A percentile compares a stretch with the other conserved stretches of the same genome.
Evolutionary conservation across 2,113 vertebrate species (phyloP).

Genomic region (Malurus elegans): DNA sequence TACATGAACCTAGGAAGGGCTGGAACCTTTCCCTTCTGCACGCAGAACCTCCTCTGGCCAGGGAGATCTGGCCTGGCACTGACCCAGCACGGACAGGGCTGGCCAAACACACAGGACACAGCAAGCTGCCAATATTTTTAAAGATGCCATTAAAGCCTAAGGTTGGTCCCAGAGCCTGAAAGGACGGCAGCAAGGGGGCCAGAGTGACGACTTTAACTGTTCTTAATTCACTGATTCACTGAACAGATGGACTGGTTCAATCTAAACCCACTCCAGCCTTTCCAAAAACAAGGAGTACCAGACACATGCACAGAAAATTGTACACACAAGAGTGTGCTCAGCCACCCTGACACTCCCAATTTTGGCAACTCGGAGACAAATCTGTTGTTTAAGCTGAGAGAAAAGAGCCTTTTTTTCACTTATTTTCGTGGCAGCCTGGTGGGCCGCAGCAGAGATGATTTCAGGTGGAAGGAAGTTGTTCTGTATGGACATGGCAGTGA

Average conservation of each 20-base stretch:
- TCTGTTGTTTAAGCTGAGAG: slow-evolving; percentile 6
- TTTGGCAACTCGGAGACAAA: slow-evolving; percentile 16
- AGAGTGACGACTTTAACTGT: not conserved
- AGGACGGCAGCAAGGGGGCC: not conserved
- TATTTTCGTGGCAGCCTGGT: not conserved
- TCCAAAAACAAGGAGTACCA: slow-evolving; percentile 33
- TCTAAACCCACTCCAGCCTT: not conserved
- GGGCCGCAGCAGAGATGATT: not conserved
- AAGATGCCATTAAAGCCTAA: not conserved
- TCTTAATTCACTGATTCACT: not conserved
- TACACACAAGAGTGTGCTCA: not conserved
- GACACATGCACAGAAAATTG: slow-evolving; percentile 15
- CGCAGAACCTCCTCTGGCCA: not conserved
- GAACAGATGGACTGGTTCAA: slow-evolving; percentile 35
- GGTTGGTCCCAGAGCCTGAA: not conserved
- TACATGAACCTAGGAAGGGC: fast-evolving
- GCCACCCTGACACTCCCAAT: not conserved
- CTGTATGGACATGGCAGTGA: not conserved
- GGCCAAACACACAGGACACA: not conserved
- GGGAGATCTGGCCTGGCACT: not conserved
- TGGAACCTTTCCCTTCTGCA: not conserved
- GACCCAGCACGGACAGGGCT: no score
- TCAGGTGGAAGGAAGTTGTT: not conserved
- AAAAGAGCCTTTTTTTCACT: not conserved
- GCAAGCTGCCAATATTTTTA: not conserved